These are phyloP conservation scores for Atethmia centrago DNA, from an alignment of 2,888 invertebrate genomes.

Conservation along the genomic window DNA sequence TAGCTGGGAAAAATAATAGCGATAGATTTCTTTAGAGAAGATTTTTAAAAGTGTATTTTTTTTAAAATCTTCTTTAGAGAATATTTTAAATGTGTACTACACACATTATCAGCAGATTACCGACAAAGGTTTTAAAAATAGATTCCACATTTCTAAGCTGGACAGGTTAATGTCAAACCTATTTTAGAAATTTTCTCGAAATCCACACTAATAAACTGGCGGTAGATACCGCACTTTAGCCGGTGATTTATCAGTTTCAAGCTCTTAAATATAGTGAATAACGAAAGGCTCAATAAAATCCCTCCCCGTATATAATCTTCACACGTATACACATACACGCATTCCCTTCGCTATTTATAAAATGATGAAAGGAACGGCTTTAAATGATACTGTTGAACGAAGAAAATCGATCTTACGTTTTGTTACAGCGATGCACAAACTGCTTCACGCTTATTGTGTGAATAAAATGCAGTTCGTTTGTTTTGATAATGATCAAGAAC, in stretches of 20 bases:
- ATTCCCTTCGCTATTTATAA: slow-evolving; percentile 86
- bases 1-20: not conserved
- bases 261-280: slow-evolving; percentile 70
- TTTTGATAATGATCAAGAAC: slow-evolving; percentile 13
- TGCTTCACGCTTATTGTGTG: slow-evolving; percentile 3
- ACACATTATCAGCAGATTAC: not conserved
- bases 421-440: slow-evolving; percentile 23
- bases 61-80: too few species aligned
- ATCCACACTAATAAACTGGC: slow-evolving; percentile 32
- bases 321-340: slow-evolving; percentile 68
- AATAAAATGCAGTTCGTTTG: slow-evolving; percentile 3
- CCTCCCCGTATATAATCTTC: slow-evolving; percentile 75
- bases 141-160: not conserved
- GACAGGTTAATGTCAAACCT: slow-evolving; percentile 25
- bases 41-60: not conserved
- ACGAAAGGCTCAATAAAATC: slow-evolving; percentile 80
- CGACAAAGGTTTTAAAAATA: not conserved
- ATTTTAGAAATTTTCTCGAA: slow-evolving; percentile 36
- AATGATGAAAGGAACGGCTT: slow-evolving; percentile 79
- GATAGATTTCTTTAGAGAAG: not conserved
- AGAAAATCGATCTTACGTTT: slow-evolving; percentile 73
- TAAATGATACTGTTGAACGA: slow-evolving; percentile 81
- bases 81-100: too few species aligned
- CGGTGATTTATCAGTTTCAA: slow-evolving; percentile 76
- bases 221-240: slow-evolving; percentile 63